Percentiles rank a stretch among this genome's conserved stretches.
Evolutionary conservation across 2,113 vertebrate species (phyloP).

Genomic region (Silurus meridionalis): DNA sequence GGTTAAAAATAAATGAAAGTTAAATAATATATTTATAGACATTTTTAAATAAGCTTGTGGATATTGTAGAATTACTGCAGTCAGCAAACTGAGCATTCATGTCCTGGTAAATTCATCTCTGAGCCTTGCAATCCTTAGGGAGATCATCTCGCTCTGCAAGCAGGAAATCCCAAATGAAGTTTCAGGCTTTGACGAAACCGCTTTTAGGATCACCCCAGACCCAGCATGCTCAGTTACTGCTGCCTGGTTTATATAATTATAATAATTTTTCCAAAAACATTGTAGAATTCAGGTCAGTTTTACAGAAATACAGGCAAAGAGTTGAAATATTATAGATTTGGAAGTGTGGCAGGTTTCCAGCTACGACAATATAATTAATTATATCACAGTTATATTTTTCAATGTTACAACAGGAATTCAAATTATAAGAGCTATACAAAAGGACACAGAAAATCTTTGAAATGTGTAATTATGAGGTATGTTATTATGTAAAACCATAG

Average conservation of each 20-base stretch:
- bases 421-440: background rate
- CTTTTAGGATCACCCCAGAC: background rate
- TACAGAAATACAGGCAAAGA: background rate
- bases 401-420: background rate
- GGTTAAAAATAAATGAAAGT: too few relatives aligned
- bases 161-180: constrained; percentile 37
- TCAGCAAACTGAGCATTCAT: constrained; percentile 13
- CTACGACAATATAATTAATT: background rate
- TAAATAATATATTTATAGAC: background rate
- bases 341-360: background rate
- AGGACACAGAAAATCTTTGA: background rate
- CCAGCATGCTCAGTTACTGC: background rate
- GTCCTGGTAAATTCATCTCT: constrained; percentile 15
- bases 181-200: background rate
- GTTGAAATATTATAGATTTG: background rate
- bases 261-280: constrained; percentile 17
- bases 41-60: background rate
- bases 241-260: background rate
- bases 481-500: background rate
- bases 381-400: background rate
- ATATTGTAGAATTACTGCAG: background rate
- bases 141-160: constrained; percentile 2
- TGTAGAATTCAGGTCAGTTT: background rate
- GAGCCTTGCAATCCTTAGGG: background rate
- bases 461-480: background rate